Base-by-base conservation (phyloP, 2,113 vertebrate genomes). In the Nerophis ophidion region DNA sequence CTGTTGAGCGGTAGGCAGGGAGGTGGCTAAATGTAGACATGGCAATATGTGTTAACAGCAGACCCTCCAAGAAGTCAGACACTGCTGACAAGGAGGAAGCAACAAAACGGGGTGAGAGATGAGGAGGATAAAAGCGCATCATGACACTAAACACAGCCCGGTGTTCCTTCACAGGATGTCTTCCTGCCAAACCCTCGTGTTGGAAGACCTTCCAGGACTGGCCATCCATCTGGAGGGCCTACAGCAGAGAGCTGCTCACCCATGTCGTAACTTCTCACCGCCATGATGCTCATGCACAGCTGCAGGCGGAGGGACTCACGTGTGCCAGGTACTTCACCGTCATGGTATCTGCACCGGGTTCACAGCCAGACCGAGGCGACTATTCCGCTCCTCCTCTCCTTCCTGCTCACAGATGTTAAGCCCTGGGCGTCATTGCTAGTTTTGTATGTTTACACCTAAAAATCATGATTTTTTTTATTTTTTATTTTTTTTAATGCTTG, bases 241-340 rank as follows among this genome's bases (percentile, higher is more conserved):
- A 19, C 5, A 45, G 76, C n/a, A 0, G 61, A 63, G 57, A 70
- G 35, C 44, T 52, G 72, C 59, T 80, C 66, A 74, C 52, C 52
- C 70, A 59, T 69, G 60, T 61, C 17, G 19, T 62, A 66, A 80
- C 51, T 45, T 55, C 48, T 66, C 57, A 16, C 42, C 57, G 38
- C 48, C 38, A 42, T 56, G 36, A 55, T 70, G 52, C 57, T 65
- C 36, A 66, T 56, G 56, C 38, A 16, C 58, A 34, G 60, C 56
- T 66, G 35, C 55, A 49, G 36, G 59, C 75, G 44, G 19, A 54
- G 54, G 33, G 56, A 56, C 47, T 48, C 16, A 51, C 35, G n/a
- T 38, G 62, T 48, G 17, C 36, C 34, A 69, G 65, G 17, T 46
- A 56, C 58, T 57, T 62, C 16, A 16, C 58, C 51, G n/a, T 42